These are phyloP conservation scores for Plagiodera versicolora DNA, from an alignment of 2,888 invertebrate species.

Conservation along the genomic window DNA sequence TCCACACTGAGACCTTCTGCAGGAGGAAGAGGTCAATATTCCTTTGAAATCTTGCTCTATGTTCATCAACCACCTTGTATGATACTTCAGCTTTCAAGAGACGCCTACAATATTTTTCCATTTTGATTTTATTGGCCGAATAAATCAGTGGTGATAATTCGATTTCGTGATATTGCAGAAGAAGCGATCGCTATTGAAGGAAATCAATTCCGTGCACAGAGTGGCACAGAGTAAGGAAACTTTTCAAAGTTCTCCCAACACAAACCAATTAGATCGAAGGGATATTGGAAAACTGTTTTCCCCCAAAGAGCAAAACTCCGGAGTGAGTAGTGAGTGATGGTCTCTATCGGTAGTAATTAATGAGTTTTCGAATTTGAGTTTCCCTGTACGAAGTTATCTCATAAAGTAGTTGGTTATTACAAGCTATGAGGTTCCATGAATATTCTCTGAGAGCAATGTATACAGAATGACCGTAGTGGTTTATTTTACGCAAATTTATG, in stretches of 20 bases:
- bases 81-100: too few species aligned
- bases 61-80: too few species aligned
- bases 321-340: constrained; percentile 7
- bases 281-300: constrained; percentile 15
- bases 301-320: constrained; percentile 6
- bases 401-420: background rate
- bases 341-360: constrained; percentile 10
- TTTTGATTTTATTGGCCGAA: too few species aligned
- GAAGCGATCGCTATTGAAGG: background rate
- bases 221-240: background rate
- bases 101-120: too few species aligned
- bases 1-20: too few species aligned
- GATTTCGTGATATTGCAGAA: too few species aligned
- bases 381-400: constrained; percentile 3
- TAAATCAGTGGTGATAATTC: too few species aligned
- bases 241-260: constrained; percentile 6
- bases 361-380: constrained; percentile 13
- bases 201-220: background rate
- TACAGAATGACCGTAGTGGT: too few species aligned
- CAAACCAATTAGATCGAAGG: constrained; percentile 11
- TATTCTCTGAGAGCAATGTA: background rate
- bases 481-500: too few species aligned
- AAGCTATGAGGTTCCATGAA: background rate
- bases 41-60: too few species aligned
- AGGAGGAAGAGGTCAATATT: too few species aligned